Conservation (phyloP, 2,113 vertebrate genomes). For the Oncorhynchus tshawytscha region DNA sequence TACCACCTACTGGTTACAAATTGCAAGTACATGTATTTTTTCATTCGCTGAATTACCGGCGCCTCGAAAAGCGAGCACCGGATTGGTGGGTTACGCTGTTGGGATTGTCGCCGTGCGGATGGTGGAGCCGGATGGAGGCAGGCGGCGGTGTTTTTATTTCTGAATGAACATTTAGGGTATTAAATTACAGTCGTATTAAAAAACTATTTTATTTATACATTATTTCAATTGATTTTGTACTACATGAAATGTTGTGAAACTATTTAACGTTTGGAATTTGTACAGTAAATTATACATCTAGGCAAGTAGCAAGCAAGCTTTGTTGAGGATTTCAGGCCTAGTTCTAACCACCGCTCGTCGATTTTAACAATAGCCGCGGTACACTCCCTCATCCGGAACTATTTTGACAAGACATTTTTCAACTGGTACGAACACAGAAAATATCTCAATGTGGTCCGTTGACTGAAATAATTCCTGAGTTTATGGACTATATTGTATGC, state of each 20-base stretch:
- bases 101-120: conserved; percentile 60
- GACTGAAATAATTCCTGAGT: conserved; percentile 53
- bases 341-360: conserved; percentile 60
- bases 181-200: conserved; percentile 34
- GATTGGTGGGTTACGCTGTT: conserved; percentile 57
- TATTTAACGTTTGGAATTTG: conserved; percentile 42
- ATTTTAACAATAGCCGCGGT: conserved; percentile 78
- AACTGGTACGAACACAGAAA: not conserved
- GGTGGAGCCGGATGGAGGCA: conserved; percentile 68
- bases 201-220: conserved; percentile 19
- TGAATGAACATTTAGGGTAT: conserved; percentile 59
- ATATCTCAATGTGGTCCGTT: conserved; percentile 21
- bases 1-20: conserved; percentile 48
- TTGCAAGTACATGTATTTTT: conserved; percentile 1
- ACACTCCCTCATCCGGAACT: conserved; percentile 38
- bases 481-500: conserved; percentile 43
- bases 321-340: conserved; percentile 69
- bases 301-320: conserved; percentile 44
- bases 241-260: conserved; percentile 19
- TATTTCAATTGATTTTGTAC: conserved; percentile 15
- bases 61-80: conserved; percentile 27
- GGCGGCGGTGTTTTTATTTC: conserved; percentile 64
- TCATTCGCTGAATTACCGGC: conserved; percentile 63
- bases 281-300: conserved; percentile 58
- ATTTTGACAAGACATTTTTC: conserved; percentile 32